Evolutionary conservation across 2,113 vertebrate species (phyloP), one percentile per base, ranked within the genome.

Genomic region (Camelus bactrianus): DNA sequence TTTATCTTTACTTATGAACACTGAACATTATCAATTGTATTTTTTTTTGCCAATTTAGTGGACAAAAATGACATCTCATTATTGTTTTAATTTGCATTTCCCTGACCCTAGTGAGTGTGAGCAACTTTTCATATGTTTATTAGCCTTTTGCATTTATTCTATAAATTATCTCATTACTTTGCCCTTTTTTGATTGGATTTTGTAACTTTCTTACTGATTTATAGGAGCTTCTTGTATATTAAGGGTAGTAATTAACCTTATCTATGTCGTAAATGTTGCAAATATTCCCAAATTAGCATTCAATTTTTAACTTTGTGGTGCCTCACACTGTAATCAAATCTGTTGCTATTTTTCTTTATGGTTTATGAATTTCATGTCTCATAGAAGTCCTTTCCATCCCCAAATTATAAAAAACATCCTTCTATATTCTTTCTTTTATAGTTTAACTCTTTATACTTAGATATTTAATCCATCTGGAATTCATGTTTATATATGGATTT

Each of bases 391-490:
- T 79, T 69, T 13, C 58, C 52, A 89, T 22, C 20, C 75, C 60
- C 72, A 83, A 89, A 76, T 83, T 88, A 72, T 54, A 77, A 77
- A 83, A 56, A 69, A 30, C 5, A 69, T 19, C 60, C 50, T 69
- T 32, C 50, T 77, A 28, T 77, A 77, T 70, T 77, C 86, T 48
- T 86, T 91, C 32, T 82, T 84, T 77, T 77, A 82, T 84, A 77
- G 62, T 93, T 84, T 95, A 76, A 79, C 38, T 91, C 48, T 92
- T 92, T 90, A 58, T 58, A n/a, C 52, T 76, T 91, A 65, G 87
- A 67, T 60, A 77, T 85, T 86, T 91, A 80, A 86, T 65, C 65
- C 81, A 91, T 75, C 81, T 91, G 81, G 50, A 80, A 72, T 90
- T 82, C n/a, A 70, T 79, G 69, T 73, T 93, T 83, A 89, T 60